Percentiles rank a stretch among this genome's conserved stretches.
Conservation (phyloP, 2,797 vertebrate genomes). For the Vultur gryphus region DNA sequence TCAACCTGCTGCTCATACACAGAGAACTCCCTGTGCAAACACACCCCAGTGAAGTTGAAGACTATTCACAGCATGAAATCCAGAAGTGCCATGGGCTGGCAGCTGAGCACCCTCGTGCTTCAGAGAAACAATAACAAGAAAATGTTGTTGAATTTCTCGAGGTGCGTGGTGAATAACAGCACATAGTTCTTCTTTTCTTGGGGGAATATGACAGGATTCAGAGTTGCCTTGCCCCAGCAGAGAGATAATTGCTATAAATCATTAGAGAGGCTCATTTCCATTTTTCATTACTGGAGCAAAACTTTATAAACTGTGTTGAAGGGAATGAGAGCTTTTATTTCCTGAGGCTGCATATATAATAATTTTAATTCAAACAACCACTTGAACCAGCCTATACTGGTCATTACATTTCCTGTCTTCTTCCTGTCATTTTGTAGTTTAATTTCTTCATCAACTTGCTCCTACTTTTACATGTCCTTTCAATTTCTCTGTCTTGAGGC, state of each 20-base stretch:
- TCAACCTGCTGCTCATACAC: neutral
- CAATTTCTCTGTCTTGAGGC: neutral
- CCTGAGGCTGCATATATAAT: constrained; percentile 25
- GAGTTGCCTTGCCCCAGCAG: constrained; percentile 24
- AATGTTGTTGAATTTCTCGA: neutral
- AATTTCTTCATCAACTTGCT: constrained; percentile 3
- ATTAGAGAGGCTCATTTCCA: constrained; percentile 38
- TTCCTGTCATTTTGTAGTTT: neutral
- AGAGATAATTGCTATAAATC: constrained; percentile 49
- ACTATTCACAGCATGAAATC: neutral
- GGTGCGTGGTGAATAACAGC: neutral
- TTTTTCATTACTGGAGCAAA: constrained; percentile 51
- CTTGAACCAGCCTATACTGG: neutral
- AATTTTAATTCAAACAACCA: neutral
- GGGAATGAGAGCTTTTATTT: constrained; percentile 20
- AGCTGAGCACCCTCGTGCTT: neutral
- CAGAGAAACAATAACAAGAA: neutral
- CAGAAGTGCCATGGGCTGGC: neutral
- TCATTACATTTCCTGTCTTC: neutral
- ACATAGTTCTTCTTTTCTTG: neutral
- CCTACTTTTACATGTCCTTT: neutral
- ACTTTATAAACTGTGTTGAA: constrained; percentile 31
- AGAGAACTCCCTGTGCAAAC: neutral
- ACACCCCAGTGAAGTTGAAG: neutral
- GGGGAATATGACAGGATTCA: neutral